A percentile compares a stretch with the other conserved stretches of the same genome.
phyloP scores from a whole-genome alignment of 2,888 invertebrate species.

The Eurytoma californica region DNA sequence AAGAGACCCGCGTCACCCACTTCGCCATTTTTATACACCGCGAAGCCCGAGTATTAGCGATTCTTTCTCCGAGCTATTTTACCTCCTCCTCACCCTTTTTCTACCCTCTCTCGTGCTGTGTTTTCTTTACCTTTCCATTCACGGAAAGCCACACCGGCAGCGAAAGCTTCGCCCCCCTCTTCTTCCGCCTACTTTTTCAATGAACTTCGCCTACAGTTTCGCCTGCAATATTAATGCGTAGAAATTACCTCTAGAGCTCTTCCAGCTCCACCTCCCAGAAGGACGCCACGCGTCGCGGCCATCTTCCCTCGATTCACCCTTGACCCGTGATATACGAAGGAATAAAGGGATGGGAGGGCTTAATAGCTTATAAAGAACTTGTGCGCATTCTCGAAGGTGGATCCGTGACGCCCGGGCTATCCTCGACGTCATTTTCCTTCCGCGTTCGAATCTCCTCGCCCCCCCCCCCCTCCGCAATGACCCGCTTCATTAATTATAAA shows the following conservation, averaged over 20 bases:
- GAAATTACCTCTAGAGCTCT: conserved; percentile 20
- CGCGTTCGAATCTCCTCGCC: not conserved
- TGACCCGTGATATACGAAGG: conserved; percentile 1
- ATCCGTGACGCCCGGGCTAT: not conserved
- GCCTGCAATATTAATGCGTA: conserved; percentile 34
- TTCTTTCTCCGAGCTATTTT: not conserved
- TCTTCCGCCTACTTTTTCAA: not conserved
- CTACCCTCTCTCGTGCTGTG: too few species aligned
- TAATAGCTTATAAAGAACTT: not conserved
- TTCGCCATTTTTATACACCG: too few species aligned
- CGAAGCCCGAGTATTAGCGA: too few species aligned
- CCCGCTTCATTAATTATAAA: too few species aligned
- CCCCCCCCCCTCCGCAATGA: too few species aligned
- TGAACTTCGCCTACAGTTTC: conserved; percentile 2
- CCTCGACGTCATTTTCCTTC: not conserved
- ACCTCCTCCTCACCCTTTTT: not conserved
- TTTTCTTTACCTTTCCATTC: too few species aligned
- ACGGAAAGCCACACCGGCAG: too few species aligned
- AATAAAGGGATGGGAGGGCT: not conserved
- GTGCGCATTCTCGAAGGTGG: not conserved
- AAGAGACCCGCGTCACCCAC: not conserved
- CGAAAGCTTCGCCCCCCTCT: not conserved
- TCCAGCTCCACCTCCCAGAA: not conserved
- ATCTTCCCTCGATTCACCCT: not conserved
- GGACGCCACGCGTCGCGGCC: not conserved